Evolutionary conservation across 2,113 vertebrate species (phyloP).

Genomic region (Philantomba maxwellii): DNA sequence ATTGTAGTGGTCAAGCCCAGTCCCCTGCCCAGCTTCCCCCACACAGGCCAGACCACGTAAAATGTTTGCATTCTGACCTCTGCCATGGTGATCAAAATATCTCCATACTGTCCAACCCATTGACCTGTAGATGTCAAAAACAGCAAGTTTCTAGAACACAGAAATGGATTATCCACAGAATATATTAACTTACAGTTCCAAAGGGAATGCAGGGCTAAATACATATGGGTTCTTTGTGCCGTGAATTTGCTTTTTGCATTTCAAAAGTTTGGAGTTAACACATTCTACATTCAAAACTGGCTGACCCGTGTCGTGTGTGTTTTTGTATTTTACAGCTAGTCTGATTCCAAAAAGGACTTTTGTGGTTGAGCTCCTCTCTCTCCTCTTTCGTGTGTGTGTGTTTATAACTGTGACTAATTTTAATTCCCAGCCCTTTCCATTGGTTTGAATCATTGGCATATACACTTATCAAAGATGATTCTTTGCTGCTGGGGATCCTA

Average conservation of each 20-base stretch:
- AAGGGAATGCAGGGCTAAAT: neutral
- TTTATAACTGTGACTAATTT: neutral
- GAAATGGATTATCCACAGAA: neutral
- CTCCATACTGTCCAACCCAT: neutral
- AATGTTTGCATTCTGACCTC: neutral
- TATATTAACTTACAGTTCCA: neutral
- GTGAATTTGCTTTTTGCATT: neutral
- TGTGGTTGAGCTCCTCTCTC: neutral
- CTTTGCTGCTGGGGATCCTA: neutral
- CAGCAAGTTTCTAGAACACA: conserved; percentile 7
- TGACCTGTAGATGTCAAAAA: neutral
- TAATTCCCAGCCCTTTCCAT: neutral
- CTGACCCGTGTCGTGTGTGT: neutral
- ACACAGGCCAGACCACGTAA: neutral
- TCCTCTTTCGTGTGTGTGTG: neutral
- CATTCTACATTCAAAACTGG: neutral
- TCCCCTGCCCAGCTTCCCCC: neutral
- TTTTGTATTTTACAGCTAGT: neutral
- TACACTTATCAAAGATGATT: neutral
- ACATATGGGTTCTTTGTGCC: neutral
- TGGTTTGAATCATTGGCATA: neutral
- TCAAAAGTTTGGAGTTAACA: neutral
- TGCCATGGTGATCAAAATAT: neutral
- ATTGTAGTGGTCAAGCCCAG: neutral
- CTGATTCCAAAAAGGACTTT: neutral